These are phyloP conservation scores for Tachystola acroxantha DNA, from an alignment of 2,888 invertebrate genomes.

Conservation along the genomic window DNA sequence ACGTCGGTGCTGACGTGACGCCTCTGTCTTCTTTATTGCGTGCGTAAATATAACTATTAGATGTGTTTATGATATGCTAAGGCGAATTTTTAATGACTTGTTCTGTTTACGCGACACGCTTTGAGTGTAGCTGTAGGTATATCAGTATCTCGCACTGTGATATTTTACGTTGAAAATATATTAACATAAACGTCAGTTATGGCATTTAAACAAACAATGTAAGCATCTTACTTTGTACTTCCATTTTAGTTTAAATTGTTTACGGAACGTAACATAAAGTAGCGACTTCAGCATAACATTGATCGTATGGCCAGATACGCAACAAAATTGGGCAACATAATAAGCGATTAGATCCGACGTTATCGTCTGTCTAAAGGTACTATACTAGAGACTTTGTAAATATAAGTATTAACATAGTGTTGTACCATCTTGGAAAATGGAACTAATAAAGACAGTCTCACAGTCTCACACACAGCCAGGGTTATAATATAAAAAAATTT, in stretches of 20 bases:
- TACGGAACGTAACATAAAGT: conserved; percentile 37
- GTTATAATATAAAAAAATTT: too few relatives aligned
- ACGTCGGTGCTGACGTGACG: conserved; percentile 60
- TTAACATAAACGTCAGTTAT: conserved; percentile 22
- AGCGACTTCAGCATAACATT: conserved; percentile 38
- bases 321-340: conserved; percentile 53
- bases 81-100: conserved; percentile 53
- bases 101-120: conserved; percentile 39
- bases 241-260: conserved; percentile 35
- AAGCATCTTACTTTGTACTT: conserved; percentile 31
- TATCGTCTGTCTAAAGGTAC: conserved; percentile 15
- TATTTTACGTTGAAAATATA: conserved; percentile 21
- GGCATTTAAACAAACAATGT: conserved; percentile 20
- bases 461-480: too few relatives aligned
- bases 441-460: too few relatives aligned
- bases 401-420: too few relatives aligned
- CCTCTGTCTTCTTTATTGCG: conserved; percentile 69
- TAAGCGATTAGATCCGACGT: conserved; percentile 54
- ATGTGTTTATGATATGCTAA: conserved; percentile 61
- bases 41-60: conserved; percentile 65
- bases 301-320: conserved; percentile 53
- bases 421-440: too few relatives aligned
- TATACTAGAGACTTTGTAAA: conserved; percentile 4
- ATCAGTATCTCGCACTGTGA: conserved; percentile 29
- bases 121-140: conserved; percentile 25